A percentile compares a stretch with the other conserved stretches of the same genome.
Evolutionary conservation across 1,140 invertebrate species (phyloP).

Genomic region (Neotoxoptera formosana): DNA sequence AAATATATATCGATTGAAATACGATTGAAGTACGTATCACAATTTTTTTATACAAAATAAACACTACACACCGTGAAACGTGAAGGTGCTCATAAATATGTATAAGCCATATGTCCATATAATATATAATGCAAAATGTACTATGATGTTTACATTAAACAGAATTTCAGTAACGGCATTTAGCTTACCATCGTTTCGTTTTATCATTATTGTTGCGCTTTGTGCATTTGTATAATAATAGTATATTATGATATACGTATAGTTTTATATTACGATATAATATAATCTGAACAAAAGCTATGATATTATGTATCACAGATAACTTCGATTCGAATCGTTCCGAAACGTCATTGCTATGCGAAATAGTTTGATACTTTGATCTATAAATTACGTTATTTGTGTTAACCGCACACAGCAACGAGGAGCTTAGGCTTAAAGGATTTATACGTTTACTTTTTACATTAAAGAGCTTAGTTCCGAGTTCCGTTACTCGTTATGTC

Average conservation of each 20-base stretch:
- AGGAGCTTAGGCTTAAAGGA: neutral
- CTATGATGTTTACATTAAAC: no score
- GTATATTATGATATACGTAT: neutral
- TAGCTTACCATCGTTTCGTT: neutral
- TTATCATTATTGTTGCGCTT: slow-evolving; percentile 3
- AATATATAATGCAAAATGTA: neutral
- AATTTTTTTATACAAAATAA: slow-evolving; percentile 8
- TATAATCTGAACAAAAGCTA: neutral
- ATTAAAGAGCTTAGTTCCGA: neutral
- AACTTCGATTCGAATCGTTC: neutral
- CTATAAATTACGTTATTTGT: slow-evolving; percentile 4
- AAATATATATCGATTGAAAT: neutral
- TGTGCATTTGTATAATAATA: neutral
- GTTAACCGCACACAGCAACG: neutral
- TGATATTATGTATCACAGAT: neutral
- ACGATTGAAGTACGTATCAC: neutral
- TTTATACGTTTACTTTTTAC: slow-evolving; percentile 8
- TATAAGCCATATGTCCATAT: neutral
- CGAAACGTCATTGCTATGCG: neutral
- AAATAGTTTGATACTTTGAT: neutral
- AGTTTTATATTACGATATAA: neutral
- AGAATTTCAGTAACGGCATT: neutral
- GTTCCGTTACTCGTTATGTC: neutral
- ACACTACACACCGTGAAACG: neutral
- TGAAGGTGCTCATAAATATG: neutral